Evolutionary conservation across 2,113 vertebrate species (phyloP), one percentile per base, ranked within the genome.

Genomic region (Colossoma macropomum): DNA sequence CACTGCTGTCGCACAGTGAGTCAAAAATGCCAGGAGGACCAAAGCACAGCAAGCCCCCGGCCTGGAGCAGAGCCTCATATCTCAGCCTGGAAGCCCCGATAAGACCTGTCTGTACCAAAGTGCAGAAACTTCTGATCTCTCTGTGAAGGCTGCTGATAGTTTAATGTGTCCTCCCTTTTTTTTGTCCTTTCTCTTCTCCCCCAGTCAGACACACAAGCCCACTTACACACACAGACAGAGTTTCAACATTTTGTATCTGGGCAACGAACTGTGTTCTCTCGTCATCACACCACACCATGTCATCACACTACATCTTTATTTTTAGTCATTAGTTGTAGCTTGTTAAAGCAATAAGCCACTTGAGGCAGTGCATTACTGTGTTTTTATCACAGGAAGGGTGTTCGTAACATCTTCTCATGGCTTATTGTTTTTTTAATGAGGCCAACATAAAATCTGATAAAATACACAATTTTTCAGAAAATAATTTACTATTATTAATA

Each of bases 61-160:
- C 82, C 85, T 52, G 81, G 25, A 60, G 82, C 34, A 32, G 77
- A 90, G 88, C 88, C 84, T 91, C 94, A 95, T 95, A 3, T 89
- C 89, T 89, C 81, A 27, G 68, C 52, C 74, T 17, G 60, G 34
- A 84, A 81, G 83, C 81, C 32, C 79, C 84, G 83, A 48, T 83
- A 79, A 77, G 25, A 79, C 50, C 9, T 6, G 41, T 85, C 71
- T 84, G 76, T 76, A 88, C 84, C 74, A 48, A 23, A 81, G 84
- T 86, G 50, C 38, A 85, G 84, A 70, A 78, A 72, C 50, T 28
- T 89, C 71, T 88, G 81, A 87, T 85, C 83, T 87, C 85, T 84
- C 75, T 68, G 78, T 69, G 80, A 81, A 79, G 75, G 84, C 69
- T 2, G 41, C 84, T 69, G 71, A 71, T 85, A 77, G 59, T 84